Conservation (phyloP, 2,113 vertebrate species). For the Prietella phreatophila region DNA sequence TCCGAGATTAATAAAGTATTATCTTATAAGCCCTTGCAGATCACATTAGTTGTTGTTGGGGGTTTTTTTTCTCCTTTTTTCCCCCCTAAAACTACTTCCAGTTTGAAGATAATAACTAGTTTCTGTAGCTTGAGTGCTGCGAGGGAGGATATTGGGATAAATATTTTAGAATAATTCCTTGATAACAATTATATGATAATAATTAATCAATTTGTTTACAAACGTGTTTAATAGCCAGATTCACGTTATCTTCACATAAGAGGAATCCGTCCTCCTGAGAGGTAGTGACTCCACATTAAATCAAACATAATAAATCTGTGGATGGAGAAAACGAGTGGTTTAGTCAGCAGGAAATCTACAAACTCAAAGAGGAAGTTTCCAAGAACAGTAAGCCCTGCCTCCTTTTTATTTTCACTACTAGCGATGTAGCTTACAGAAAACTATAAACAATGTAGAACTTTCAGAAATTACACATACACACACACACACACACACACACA, state of each 20-base stretch:
- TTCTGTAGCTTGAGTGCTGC: not conserved
- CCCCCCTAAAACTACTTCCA: not conserved
- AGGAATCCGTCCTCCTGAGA: not conserved
- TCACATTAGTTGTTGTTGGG: not conserved
- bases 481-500: not conserved
- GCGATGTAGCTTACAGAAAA: not conserved
- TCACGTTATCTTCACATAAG: not conserved
- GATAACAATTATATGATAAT: not conserved
- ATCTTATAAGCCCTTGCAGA: not conserved
- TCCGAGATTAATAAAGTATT: too few species aligned
- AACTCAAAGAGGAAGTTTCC: not conserved
- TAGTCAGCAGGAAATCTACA: not conserved
- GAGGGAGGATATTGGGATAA: not conserved
- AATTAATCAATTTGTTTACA: constrained; percentile 4
- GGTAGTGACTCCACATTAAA: not conserved
- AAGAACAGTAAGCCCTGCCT: not conserved
- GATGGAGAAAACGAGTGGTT: not conserved
- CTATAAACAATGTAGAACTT: not conserved
- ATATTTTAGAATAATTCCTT: constrained; percentile 11
- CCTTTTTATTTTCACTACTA: not conserved
- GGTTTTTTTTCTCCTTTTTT: too few species aligned
- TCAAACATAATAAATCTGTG: too few species aligned
- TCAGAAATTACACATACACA: not conserved
- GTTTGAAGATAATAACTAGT: constrained; percentile 6
- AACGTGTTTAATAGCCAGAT: not conserved